phyloP scores from a whole-genome alignment of 2,113 vertebrate species.

The Colistium nudipinnis region DNA sequence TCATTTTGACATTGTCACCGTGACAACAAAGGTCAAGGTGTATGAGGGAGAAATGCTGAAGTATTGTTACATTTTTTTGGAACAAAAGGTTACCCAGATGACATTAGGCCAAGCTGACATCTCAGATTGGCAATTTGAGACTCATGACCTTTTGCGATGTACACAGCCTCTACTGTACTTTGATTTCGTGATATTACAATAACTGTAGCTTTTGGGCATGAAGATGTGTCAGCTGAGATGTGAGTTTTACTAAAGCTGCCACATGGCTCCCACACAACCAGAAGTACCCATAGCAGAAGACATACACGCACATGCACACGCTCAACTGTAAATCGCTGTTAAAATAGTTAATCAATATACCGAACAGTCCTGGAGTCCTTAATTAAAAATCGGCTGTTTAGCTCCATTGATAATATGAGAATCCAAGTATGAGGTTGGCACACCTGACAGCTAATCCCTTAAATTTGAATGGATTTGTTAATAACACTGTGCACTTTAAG shows the following conservation, averaged over 20 bases:
- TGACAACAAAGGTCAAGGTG: slow-evolving; percentile 79
- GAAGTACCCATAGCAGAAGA: background rate
- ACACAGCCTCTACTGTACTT: slow-evolving; percentile 29
- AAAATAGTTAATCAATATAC: background rate
- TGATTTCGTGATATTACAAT: slow-evolving; percentile 33
- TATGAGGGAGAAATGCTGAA: slow-evolving; percentile 68
- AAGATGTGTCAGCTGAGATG: slow-evolving; percentile 16
- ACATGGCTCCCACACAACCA: background rate
- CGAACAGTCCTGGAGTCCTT: background rate
- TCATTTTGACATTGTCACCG: slow-evolving; percentile 44
- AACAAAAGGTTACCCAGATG: slow-evolving; percentile 82
- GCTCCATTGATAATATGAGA: slow-evolving; percentile 7
- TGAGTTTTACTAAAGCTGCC: no score
- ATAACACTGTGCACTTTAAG: slow-evolving; percentile 33
- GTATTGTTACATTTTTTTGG: slow-evolving; percentile 62
- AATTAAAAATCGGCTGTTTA: slow-evolving; percentile 5
- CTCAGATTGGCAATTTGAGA: slow-evolving; percentile 77
- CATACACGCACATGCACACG: background rate
- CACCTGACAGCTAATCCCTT: slow-evolving; percentile 43
- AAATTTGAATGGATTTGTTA: slow-evolving; percentile 49
- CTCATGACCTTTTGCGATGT: slow-evolving; percentile 78
- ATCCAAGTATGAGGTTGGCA: background rate
- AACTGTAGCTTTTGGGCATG: no score
- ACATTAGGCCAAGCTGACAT: slow-evolving; percentile 78
- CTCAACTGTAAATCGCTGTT: no score